Base-by-base conservation (phyloP, 2,888 invertebrate species). In the Drosophila leonis region DNA sequence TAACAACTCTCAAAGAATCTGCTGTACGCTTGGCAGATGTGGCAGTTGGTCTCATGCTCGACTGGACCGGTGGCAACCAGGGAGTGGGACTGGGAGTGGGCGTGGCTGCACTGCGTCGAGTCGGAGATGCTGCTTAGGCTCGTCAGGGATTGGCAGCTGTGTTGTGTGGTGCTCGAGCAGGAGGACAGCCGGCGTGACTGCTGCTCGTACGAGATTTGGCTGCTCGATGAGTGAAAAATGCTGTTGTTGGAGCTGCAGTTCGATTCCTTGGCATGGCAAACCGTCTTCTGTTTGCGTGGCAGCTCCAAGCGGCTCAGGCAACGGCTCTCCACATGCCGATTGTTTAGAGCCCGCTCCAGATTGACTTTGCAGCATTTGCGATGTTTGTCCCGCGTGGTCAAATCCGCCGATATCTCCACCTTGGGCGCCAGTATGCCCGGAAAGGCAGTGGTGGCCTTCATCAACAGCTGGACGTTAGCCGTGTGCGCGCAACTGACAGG, bases 371-470 rank as follows among this genome's bases (percentile, higher is more conserved):
- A 75, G 39, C 63, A 66, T 49, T 66, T 57, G 0, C 42, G 71
- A 1, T 65, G 64, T 7, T 72, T 75, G 18, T 76, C 88, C 54
- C 89, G 72, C 4, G 90, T 81, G 4, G 69, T 74, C 7, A 92
- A 65, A 3, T 87, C 72, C 0, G 91, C 90, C 0, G 90, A 87
- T 0, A 93, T 75, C 78, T 93, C 92, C n/a, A 92, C 78, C 61
- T 92, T 93, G 2, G 93, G 93, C 2, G 92, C 90, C 61, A 93
- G 79, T 6, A 93, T 92, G 18, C 93, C 93, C 24, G 93, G 93
- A 85, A 93, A 93, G 27, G 91, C 91, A 1, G 90, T 78, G 1
- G 93, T 91, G 7, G 92, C 90, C 75, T 85, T 90, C 92, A 93
- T 92, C 31, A 93, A 74, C 39, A 93, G 68, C 69, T 92, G 92